Evolutionary conservation across 2,888 invertebrate species (phyloP), one percentile per base, ranked within the genome.

Genomic region (Sepioteuthis lessoniana): DNA sequence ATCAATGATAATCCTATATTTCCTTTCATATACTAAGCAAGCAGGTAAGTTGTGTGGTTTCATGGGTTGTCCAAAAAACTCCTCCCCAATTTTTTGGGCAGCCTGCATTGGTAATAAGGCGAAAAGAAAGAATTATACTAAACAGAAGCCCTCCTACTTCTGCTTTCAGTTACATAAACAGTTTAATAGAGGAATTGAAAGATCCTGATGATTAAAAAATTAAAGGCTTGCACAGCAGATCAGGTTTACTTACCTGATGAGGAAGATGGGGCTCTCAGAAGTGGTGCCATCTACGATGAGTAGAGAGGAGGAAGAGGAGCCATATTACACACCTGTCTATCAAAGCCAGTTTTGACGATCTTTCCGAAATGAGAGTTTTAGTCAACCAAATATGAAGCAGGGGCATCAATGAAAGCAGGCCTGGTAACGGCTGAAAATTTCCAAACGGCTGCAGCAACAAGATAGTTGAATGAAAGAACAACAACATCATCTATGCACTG

Each of bases 121-220:
- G 16, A 35, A 76, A n/a, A 76, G 76, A 76, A 76, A 76, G 76
- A 76, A 76, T 76, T 76, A 13, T 76, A 35, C n/a, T 76, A 76
- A 76, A 76, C 76, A 76, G 76, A 76, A 92, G 42, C 92, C 92
- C 42, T 92, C 92, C 92, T 92, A 92, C 92, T 92, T 92, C 92
- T 92, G 92, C 92, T 92, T 92, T 92, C 92, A 92, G 92, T 16
- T 76, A n/a, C 55, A 55, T 76, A 76, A 76, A 76, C n/a, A 76
- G 76, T 92, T n/a, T 92, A 47, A 92, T 92, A 47, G 47, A 92
- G 47, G 92, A 92, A 92, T 92, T 92, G 92, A 92, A 46, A 92
- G 46, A 92, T n/a, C 31, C n/a, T 16, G 76, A 76, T 35, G 76
- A 76, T 76, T n/a, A 35, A 76, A 76, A 76, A 35, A 76, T 76